A percentile compares a stretch with the other conserved stretches of the same genome.
Evolutionary conservation across 2,797 vertebrate genomes (phyloP).

Genomic region (Sebastes steindachneri): DNA sequence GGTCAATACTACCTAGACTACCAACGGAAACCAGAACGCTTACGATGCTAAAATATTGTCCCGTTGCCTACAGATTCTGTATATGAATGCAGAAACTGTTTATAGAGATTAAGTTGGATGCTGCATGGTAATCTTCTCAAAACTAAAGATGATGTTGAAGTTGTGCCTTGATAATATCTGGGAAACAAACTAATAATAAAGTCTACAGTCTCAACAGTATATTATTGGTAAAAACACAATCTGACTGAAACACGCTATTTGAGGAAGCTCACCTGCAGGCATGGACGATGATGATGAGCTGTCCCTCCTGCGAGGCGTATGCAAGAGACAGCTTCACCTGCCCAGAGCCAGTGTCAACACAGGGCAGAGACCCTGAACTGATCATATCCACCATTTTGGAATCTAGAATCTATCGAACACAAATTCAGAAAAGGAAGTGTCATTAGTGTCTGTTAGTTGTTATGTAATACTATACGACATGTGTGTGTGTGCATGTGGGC

Average conservation of each 20-base stretch:
- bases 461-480: neutral
- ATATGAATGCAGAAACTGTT: no score
- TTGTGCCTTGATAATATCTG: neutral
- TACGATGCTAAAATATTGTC: rapidly evolving
- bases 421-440: neutral
- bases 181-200: neutral
- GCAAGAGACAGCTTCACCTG: constrained; percentile 87
- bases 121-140: no score
- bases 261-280: constrained; percentile 84
- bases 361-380: constrained; percentile 69
- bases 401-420: constrained; percentile 72
- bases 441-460: neutral
- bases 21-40: no score
- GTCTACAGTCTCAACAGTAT: neutral
- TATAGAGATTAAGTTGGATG: neutral
- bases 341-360: constrained; percentile 64
- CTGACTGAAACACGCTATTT: neutral
- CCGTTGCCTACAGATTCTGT: no score
- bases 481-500: neutral
- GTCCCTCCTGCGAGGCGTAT: constrained; percentile 80
- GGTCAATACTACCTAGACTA: no score
- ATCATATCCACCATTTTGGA: constrained; percentile 82
- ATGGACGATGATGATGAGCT: constrained; percentile 85
- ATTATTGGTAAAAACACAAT: neutral
- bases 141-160: neutral